phyloP scores from a whole-genome alignment of 2,888 invertebrate genomes.

The Elysia crispata region DNA sequence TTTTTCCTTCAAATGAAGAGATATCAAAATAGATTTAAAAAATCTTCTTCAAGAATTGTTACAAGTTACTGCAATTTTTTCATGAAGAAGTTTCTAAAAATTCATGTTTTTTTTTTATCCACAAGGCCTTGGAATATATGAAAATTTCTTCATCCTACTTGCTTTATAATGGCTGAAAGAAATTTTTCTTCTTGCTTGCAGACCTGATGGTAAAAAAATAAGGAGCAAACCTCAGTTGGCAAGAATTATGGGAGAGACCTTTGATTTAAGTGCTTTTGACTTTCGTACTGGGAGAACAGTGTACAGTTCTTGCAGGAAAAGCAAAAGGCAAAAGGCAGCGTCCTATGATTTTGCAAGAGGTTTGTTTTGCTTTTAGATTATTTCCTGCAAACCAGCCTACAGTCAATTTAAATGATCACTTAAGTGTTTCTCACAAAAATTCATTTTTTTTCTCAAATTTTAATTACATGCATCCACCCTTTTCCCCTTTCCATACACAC shows the following conservation, averaged over 20 bases:
- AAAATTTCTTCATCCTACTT: no score
- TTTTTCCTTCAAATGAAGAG: no score
- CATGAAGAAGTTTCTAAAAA: no score
- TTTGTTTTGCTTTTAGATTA: conserved; percentile 54
- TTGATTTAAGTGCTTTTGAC: conserved; percentile 90
- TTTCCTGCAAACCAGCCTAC: neutral
- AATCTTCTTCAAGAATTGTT: no score
- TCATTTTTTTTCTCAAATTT: no score
- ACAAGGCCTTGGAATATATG: no score
- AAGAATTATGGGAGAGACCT: conserved; percentile 86
- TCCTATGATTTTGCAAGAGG: conserved; percentile 82
- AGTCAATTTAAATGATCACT: no score
- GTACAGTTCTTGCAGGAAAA: conserved; percentile 81
- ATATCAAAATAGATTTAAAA: no score
- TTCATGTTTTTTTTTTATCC: no score
- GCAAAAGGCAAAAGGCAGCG: conserved; percentile 84
- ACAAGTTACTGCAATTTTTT: no score
- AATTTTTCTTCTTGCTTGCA: conserved; percentile 75
- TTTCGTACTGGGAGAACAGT: conserved; percentile 87
- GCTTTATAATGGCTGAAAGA: neutral
- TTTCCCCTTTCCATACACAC: neutral
- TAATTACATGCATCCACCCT: no score
- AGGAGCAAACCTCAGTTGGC: conserved; percentile 89
- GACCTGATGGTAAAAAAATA: conserved; percentile 89
- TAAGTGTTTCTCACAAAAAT: no score